Base-by-base conservation (phyloP, 1,140 invertebrate genomes). In the Paracyclopina nana region DNA sequence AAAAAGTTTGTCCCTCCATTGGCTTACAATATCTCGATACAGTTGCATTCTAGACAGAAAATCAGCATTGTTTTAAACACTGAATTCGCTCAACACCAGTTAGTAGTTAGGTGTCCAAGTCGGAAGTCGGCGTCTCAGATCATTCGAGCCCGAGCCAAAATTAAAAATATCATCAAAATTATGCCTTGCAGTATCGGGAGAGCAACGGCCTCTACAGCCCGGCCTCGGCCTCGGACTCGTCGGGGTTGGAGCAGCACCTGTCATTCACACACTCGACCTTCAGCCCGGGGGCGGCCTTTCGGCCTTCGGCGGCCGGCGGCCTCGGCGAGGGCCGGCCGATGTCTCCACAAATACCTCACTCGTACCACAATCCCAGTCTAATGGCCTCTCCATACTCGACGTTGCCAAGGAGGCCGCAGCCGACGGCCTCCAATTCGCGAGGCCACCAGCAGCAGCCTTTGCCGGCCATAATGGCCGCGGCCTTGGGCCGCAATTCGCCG, bases 361-460 rank as follows among this genome's bases (percentile, higher is more conserved):
- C n/a, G 5, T 38, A 38, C 34, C 34, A 38, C 34, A 38, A 38
- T 8, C 34, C 34, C 34, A 38, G n/a, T 20, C 34, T 38, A n/a
- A 38, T 38, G 34, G 34, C 34, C 3, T 38, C 34, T 3, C 34
- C 34, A 5, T 38, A 38, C 20, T 38, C 34, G n/a, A 38, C 34
- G 34, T 20, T 38, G 14, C 34, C 34, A 16, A n/a, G 34, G 5
- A n/a, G 34, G 20, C 34, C 34, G 20, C 14, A 38, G 14, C n/a
- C n/a, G 20, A 8, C 34, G n/a, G 20, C 14, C 34, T n/a, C 14
- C n/a, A 16, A 16, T 20, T 38, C 34, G 34, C 14, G n/a, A 5
- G 34, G 14, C 4, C 14, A 38, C 20, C 2, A n/a, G 34, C n/a
- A n/a, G n/a, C n/a, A n/a, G n/a, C n/a, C n/a, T n/a, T n/a, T n/a